Conservation (phyloP, 2,888 invertebrate genomes). For the Orthonevra nobilis region DNA sequence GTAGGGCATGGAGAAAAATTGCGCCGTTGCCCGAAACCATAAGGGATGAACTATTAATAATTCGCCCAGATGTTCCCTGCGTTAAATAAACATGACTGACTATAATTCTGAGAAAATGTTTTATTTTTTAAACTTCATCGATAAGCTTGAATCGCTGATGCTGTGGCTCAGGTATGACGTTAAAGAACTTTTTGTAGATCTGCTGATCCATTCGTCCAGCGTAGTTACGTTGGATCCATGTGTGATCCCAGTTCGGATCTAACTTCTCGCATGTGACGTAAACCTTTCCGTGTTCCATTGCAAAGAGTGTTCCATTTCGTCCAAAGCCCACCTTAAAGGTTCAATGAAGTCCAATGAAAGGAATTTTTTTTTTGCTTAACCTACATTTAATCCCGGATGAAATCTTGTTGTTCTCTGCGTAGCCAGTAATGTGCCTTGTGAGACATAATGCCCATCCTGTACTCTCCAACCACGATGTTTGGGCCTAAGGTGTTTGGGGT, state of each 20-base stretch:
- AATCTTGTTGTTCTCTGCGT: slow-evolving; percentile 86
- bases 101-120: slow-evolving; percentile 1
- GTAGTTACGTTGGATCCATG: slow-evolving; percentile 86
- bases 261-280: slow-evolving; percentile 90
- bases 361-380: slow-evolving; percentile 69
- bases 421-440: slow-evolving; percentile 85
- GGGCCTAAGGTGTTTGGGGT: slow-evolving; percentile 84
- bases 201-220: slow-evolving; percentile 83
- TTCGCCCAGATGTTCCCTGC: background rate
- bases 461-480: slow-evolving; percentile 90
- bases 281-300: slow-evolving; percentile 89
- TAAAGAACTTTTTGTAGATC: slow-evolving; percentile 91
- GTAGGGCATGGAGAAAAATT: slow-evolving; percentile 43
- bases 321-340: slow-evolving; percentile 88
- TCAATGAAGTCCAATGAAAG: background rate
- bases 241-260: slow-evolving; percentile 89
- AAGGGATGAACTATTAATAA: too few relatives aligned
- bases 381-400: slow-evolving; percentile 90
- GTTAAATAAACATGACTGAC: background rate
- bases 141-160: slow-evolving; percentile 89
- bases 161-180: slow-evolving; percentile 89
- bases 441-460: slow-evolving; percentile 86
- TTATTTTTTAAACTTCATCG: slow-evolving; percentile 83
- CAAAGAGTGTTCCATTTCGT: slow-evolving; percentile 88
- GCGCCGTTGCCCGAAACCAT: too few relatives aligned